phyloP scores from a whole-genome alignment of 2,888 invertebrate genomes.

The Limnephilus rhombicus region DNA sequence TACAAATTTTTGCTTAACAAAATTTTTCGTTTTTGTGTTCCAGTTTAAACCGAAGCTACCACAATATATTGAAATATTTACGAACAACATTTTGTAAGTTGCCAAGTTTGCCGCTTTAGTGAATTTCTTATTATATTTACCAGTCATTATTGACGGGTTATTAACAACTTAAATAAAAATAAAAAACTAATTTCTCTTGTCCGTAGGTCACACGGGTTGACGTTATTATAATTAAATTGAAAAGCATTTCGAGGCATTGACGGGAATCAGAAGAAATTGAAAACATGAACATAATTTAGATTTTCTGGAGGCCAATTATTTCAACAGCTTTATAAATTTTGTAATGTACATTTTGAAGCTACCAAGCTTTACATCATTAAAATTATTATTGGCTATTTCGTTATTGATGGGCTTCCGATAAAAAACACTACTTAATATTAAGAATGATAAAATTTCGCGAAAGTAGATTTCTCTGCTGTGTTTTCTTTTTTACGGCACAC shows the following conservation, averaged over 20 bases:
- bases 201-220: background rate
- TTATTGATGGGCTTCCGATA: background rate
- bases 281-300: background rate
- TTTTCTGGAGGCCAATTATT: background rate
- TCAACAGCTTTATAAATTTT: background rate
- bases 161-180: background rate
- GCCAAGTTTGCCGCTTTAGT: background rate
- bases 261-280: background rate
- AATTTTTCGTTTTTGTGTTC: background rate
- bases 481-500: background rate
- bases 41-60: too few relatives aligned
- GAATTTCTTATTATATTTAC: background rate
- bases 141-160: background rate
- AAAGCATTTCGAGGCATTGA: background rate
- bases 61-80: background rate
- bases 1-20: background rate
- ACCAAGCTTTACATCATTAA: background rate
- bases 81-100: background rate
- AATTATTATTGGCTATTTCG: background rate
- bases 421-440: background rate
- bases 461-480: background rate
- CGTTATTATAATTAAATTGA: background rate
- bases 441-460: background rate
- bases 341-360: background rate
- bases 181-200: background rate